Percentiles rank a stretch among this genome's conserved stretches.
phyloP scores from a whole-genome alignment of 2,113 vertebrate genomes.

The Progne subis region DNA sequence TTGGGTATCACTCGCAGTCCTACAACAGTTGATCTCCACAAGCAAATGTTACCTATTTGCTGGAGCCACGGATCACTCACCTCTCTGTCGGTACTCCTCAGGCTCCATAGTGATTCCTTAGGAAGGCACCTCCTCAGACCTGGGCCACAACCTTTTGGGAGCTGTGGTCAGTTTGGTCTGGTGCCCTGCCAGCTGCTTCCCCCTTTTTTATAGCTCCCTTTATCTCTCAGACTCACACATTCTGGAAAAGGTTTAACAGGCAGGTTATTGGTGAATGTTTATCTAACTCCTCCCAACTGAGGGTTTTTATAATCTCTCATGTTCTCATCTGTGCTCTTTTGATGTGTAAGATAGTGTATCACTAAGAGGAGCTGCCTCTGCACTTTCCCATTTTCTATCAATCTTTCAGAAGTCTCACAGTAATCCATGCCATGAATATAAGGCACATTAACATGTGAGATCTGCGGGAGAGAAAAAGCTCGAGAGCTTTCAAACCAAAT shows the following conservation, averaged over 20 bases:
- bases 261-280: slow-evolving; percentile 55
- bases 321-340: slow-evolving; percentile 55
- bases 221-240: slow-evolving; percentile 38
- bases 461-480: background rate
- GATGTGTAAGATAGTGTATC: slow-evolving; percentile 32
- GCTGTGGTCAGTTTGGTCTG: background rate
- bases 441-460: background rate
- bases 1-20: background rate
- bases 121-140: background rate
- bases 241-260: slow-evolving; percentile 47
- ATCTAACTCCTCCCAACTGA: slow-evolving; percentile 47
- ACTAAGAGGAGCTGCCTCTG: background rate
- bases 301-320: slow-evolving; percentile 4
- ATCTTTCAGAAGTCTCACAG: background rate
- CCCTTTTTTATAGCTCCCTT: slow-evolving; percentile 69
- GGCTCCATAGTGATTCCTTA: slow-evolving; percentile 53
- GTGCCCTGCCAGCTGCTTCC: background rate
- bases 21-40: background rate
- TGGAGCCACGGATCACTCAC: slow-evolving; percentile 49
- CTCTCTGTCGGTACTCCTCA: slow-evolving; percentile 77
- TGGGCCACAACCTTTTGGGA: background rate
- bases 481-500: background rate
- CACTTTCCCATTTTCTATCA: background rate
- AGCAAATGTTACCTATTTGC: background rate
- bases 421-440: background rate